Base-by-base conservation (phyloP, 2,888 invertebrate genomes). In the Leucoma salicis region DNA sequence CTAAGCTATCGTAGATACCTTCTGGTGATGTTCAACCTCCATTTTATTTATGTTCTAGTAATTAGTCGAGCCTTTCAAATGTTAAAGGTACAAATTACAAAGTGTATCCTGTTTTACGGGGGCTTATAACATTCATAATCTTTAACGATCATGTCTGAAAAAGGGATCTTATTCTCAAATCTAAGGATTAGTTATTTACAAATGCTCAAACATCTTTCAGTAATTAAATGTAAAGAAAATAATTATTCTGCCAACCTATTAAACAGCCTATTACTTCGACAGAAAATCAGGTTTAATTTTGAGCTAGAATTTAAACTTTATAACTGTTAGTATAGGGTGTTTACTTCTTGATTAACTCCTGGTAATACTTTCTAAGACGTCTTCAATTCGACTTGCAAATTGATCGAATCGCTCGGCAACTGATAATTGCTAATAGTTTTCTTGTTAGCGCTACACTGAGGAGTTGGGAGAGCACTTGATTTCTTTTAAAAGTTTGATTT, bases 361-460 rank as follows among this genome's bases (percentile, higher is more conserved):
- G 11, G 3, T 11, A 27, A 27, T 11, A 4, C 11, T 10, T n/a
- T 4, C 11, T 6, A 27, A 27, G 11, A 27, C 11, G n/a, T n/a
- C 27, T 76, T 74, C 74, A 76, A 80, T 77, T 73, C 72, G 68
- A 78, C 72, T 82, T 72, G 75, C 71, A 78, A 83, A 80, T 80
- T 82, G 82, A 83, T 82, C 82, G 82, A 83, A 83, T 79, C 73
- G 76, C 78, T 53, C 71, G 69, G 69, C 74, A 62, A 64, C 78
- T 79, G 80, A 83, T 84, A 83, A 84, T 85, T 81, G 78, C 78
- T 82, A 78, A 82, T 82, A 80, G 82, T 82, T 85, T 81, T 82
- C 84, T 81, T 78, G 83, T 85, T 85, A 82, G 63, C 69, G 70
- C 64, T 61, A 58, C 57, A 72, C 74, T 70, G 63, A 63, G 52